These are phyloP conservation scores for Neolamprologus devosi DNA, from an alignment of 2,113 vertebrate species.

Conservation along the genomic window DNA sequence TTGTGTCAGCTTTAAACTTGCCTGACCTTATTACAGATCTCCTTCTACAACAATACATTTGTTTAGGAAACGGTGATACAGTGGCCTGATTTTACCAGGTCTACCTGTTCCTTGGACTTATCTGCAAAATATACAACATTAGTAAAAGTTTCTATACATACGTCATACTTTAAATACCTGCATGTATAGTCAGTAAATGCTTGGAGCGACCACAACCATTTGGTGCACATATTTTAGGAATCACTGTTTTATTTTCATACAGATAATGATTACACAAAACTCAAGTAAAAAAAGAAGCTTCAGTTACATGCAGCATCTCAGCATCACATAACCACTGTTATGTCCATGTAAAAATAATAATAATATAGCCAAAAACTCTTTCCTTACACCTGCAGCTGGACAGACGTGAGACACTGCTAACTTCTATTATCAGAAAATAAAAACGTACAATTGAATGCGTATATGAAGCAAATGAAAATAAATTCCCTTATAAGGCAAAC, in stretches of 20 bases:
- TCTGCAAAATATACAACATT: not conserved
- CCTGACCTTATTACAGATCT: not conserved
- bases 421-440: not conserved
- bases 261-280: not conserved
- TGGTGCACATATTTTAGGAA: not conserved
- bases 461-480: not conserved
- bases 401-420: not conserved
- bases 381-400: not conserved
- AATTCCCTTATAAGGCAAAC: not conserved
- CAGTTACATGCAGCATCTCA: not conserved
- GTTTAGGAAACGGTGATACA: not conserved
- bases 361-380: not conserved
- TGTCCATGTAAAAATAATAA: not conserved
- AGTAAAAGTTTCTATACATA: not conserved
- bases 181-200: not conserved
- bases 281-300: not conserved
- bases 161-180: not conserved
- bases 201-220: not conserved
- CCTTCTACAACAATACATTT: not conserved
- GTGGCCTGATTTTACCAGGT: not conserved
- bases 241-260: conserved; percentile 5
- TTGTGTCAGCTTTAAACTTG: not conserved
- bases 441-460: fast-evolving
- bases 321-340: not conserved
- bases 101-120: not conserved